Evolutionary conservation across 2,888 invertebrate genomes (phyloP), one percentile per base, ranked within the genome.

Genomic region (Ophioninae sp.): DNA sequence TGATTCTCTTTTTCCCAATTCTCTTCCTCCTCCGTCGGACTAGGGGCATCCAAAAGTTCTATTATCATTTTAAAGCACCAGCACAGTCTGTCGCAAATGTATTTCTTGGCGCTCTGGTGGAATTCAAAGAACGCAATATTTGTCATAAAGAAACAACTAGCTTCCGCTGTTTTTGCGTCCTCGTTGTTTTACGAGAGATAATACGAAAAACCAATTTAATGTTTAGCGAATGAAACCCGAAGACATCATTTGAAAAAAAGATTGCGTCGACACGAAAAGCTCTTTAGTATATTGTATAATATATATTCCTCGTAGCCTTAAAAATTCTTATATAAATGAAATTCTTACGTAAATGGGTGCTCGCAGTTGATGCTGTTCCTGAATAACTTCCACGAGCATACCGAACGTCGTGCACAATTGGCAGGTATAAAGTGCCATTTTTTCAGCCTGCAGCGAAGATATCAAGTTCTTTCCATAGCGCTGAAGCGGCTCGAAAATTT

Each of bases 41-140:
- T 89, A 0, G 89, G 75, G n/a, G 85, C 86, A 73, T 91, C 90
- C 37, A 92, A 73, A 22, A 90, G 85, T 9, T 89, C 87, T 69
- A 90, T 87, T 76, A 93, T 90, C 88, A 91, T 89, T 83, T 89
- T 86, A 51, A 93, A 90, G 86, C 93, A 93, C 67, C 87, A 88
- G 71, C 91, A 91, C 37, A 92, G 88, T 73, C 93, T 88, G 73
- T 90, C 89, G 61, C 92, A 92, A 69, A 91, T 83, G 79, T 93
- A 93, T 69, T 90, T 91, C 85, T 92, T 92, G 61, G 90, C 90
- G 63, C 82, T 89, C 93, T 93, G 85, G 13, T 86, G 59, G 74
- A 58, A 41, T 63, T 30, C 6, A 37, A 39, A 71, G n/a, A 8
- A 3, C 0, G 17, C 67, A 68, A 41, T 41, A 44, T 51, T 23